phyloP scores from a whole-genome alignment of 1,140 invertebrate species.

The Antheraea mylitta region DNA sequence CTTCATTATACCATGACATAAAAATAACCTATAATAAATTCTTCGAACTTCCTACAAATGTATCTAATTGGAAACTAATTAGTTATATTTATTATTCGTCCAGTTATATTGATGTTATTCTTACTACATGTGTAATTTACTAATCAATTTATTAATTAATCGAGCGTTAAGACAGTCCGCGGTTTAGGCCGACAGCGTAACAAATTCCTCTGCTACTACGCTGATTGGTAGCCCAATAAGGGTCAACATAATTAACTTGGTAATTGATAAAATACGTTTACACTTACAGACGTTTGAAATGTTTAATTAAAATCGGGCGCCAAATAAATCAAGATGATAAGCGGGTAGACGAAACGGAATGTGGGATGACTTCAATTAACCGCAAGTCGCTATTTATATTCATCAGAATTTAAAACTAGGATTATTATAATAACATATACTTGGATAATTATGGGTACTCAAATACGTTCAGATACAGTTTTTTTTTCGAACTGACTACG shows the following conservation, averaged over 20 bases:
- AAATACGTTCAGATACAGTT: too few relatives aligned
- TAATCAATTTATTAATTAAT: background rate
- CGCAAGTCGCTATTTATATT: background rate
- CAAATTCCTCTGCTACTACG: slow-evolving; percentile 35
- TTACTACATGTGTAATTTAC: too few relatives aligned
- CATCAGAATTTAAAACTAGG: background rate
- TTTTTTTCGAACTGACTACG: too few relatives aligned
- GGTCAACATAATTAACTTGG: slow-evolving; percentile 30
- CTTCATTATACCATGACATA: too few relatives aligned
- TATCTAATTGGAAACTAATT: too few relatives aligned
- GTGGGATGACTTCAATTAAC: background rate
- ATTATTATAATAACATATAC: too few relatives aligned
- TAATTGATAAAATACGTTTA: slow-evolving; percentile 20
- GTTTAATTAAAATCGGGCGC: slow-evolving; percentile 9
- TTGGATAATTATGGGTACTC: too few relatives aligned
- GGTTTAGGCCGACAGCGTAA: slow-evolving; percentile 24
- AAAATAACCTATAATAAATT: too few relatives aligned
- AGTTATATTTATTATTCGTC: too few relatives aligned
- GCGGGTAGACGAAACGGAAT: background rate
- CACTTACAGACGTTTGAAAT: slow-evolving; percentile 14
- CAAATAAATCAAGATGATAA: slow-evolving; percentile 3
- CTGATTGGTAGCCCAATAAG: slow-evolving; percentile 34
- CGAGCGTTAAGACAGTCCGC: background rate
- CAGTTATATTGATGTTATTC: too few relatives aligned
- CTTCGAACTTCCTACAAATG: too few relatives aligned